Conservation (phyloP, 2,113 vertebrate species). For the Anseranas semipalmata region DNA sequence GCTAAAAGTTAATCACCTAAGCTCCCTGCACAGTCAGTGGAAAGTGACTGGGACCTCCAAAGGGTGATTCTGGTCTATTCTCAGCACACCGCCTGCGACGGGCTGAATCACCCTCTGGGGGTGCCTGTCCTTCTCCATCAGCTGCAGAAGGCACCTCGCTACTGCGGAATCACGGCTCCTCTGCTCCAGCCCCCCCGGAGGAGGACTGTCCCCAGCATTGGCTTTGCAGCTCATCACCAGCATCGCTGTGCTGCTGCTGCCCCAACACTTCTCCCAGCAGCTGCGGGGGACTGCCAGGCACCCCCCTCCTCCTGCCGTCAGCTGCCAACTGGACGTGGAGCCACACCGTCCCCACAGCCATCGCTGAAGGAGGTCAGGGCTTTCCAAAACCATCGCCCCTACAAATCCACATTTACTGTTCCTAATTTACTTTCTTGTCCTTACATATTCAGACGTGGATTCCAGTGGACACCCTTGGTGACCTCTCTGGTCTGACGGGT, state of each 20-base stretch:
- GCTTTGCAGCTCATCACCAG: background rate
- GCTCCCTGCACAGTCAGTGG: background rate
- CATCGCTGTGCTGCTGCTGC: background rate
- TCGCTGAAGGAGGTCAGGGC: background rate
- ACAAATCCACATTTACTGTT: background rate
- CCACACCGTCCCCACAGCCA: background rate
- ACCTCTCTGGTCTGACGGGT: background rate
- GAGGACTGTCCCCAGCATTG: background rate
- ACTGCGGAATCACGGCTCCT: background rate
- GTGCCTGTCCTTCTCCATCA: background rate
- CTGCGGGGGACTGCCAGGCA: background rate
- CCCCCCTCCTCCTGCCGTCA: background rate
- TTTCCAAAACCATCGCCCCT: background rate
- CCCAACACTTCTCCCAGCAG: background rate
- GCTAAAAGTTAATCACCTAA: background rate
- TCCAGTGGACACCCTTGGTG: background rate
- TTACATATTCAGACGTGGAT: accelerated
- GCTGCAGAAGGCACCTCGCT: background rate
- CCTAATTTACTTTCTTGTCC: background rate
- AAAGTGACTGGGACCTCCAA: conserved; percentile 33
- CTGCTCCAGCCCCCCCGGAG: background rate
- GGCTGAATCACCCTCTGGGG: background rate
- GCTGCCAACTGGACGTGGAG: background rate
- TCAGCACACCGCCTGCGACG: background rate
- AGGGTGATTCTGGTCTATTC: conserved; percentile 56